Conservation (phyloP, 1,140 invertebrate species). For the Calephelis nemesis region DNA sequence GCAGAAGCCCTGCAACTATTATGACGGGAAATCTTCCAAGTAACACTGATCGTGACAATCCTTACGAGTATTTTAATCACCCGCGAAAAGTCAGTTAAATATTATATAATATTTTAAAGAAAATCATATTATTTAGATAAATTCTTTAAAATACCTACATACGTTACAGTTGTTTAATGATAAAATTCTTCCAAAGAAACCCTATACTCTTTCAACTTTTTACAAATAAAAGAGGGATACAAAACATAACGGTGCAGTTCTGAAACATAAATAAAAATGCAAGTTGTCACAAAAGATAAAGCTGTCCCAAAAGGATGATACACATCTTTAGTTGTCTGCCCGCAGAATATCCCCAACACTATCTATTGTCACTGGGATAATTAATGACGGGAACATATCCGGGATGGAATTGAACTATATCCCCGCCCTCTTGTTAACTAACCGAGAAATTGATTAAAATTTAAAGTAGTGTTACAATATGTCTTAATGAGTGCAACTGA, state of each 20-base stretch:
- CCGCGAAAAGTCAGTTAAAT: too few species aligned
- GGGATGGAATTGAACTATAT: slow-evolving; percentile 51
- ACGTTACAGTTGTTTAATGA: too few species aligned
- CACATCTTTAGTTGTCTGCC: slow-evolving; percentile 50
- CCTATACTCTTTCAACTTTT: too few species aligned
- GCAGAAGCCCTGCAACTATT: too few species aligned
- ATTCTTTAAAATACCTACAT: too few species aligned
- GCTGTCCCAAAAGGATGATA: slow-evolving; percentile 53
- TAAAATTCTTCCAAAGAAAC: too few species aligned
- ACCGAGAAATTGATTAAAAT: slow-evolving; percentile 11
- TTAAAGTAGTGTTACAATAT: too few species aligned
- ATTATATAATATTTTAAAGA: too few species aligned
- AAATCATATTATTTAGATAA: too few species aligned
- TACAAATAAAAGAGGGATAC: not conserved
- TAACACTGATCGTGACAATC: too few species aligned
- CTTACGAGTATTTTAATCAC: too few species aligned
- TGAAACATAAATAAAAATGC: not conserved
- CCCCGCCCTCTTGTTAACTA: slow-evolving; percentile 9
- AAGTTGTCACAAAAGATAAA: slow-evolving; percentile 3
- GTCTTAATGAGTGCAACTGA: not conserved
- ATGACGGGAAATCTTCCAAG: too few species aligned
- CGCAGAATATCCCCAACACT: slow-evolving; percentile 51
- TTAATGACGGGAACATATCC: slow-evolving; percentile 28
- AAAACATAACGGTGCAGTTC: not conserved
- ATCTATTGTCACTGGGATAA: slow-evolving; percentile 20